phyloP scores from a whole-genome alignment of 2,113 vertebrate genomes.

The Acrocephalus arundinaceus region DNA sequence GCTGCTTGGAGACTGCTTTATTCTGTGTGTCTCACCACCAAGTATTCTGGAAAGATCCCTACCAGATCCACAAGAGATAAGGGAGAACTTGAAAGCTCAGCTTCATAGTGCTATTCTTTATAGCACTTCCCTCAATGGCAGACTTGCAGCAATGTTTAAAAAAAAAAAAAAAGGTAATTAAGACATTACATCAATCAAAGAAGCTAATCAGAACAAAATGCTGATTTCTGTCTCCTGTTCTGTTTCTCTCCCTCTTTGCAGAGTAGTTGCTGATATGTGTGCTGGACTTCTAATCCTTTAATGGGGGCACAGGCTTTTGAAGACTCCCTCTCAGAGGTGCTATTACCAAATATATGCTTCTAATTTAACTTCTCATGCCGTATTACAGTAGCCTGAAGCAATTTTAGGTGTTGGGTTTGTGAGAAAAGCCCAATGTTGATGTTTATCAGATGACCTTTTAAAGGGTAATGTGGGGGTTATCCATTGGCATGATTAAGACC shows the following conservation, averaged over 20 bases:
- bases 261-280: background rate
- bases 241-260: background rate
- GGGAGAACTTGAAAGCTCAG: background rate
- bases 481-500: conserved; percentile 78
- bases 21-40: conserved; percentile 68
- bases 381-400: conserved; percentile 60
- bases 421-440: conserved; percentile 81
- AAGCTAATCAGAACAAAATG: conserved; percentile 42
- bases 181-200: background rate
- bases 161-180: background rate
- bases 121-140: background rate
- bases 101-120: background rate
- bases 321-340: conserved; percentile 51
- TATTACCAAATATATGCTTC: conserved; percentile 81
- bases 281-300: conserved; percentile 32
- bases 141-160: background rate
- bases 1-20: conserved; percentile 74
- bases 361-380: conserved; percentile 77
- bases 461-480: conserved; percentile 80
- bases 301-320: conserved; percentile 41
- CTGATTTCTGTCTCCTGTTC: background rate
- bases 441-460: conserved; percentile 91
- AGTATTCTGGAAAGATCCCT: conserved; percentile 50
- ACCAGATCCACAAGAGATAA: background rate
- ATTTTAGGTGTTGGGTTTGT: conserved; percentile 79